phyloP scores from a whole-genome alignment of 2,113 vertebrate species.

The Passer domesticus region DNA sequence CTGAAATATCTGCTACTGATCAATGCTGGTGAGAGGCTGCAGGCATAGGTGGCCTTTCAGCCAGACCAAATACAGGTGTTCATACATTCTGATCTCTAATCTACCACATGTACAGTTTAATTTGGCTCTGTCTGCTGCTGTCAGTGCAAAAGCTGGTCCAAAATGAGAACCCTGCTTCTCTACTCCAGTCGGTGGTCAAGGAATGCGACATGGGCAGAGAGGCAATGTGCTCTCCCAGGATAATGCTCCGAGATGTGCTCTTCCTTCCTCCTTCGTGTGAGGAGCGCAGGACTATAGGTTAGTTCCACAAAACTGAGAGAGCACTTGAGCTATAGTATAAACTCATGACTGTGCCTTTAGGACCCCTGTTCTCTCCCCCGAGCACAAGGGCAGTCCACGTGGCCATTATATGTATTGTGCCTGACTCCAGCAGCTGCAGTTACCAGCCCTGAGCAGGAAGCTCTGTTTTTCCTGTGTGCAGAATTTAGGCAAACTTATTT shows the following conservation, averaged over 20 bases:
- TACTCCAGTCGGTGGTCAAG: rapidly evolving
- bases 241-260: rapidly evolving
- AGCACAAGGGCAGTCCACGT: not conserved
- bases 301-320: not conserved
- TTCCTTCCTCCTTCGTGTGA: rapidly evolving
- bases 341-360: not conserved
- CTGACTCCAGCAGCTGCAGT: rapidly evolving
- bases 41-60: rapidly evolving
- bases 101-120: not conserved
- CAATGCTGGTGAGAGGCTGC: not conserved
- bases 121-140: not conserved
- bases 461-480: rapidly evolving
- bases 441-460: not conserved
- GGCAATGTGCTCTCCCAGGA: rapidly evolving
- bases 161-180: not conserved
- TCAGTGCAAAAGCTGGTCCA: not conserved
- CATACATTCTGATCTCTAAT: not conserved
- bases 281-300: not conserved
- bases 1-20: not conserved
- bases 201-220: no score
- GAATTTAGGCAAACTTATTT: not conserved
- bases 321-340: not conserved
- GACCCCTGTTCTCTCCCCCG: not conserved
- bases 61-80: not conserved
- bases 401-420: rapidly evolving